phyloP scores from a whole-genome alignment of 2,797 vertebrate species.

The Sardinella longiceps region DNA sequence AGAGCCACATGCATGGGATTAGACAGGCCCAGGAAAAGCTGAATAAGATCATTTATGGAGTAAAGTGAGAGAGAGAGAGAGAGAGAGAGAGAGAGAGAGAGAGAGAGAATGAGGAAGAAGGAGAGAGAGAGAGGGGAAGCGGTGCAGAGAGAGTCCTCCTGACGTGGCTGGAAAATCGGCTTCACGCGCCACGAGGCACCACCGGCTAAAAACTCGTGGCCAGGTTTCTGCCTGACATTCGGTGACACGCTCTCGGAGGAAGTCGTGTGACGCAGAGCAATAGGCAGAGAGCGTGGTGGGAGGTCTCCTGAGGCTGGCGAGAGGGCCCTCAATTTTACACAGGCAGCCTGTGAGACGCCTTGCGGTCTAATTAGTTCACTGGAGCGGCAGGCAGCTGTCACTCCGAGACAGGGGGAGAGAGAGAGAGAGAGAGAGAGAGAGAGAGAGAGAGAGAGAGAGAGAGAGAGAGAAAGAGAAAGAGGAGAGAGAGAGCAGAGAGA shows the following conservation, averaged over 20 bases:
- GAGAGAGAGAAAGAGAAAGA: not conserved
- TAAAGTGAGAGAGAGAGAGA: not conserved
- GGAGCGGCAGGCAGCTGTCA: constrained; percentile 1
- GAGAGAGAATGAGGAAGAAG: too few species aligned
- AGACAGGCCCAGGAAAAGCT: not conserved
- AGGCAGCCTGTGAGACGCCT: constrained; percentile 8
- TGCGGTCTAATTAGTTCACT: not conserved
- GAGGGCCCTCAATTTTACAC: not conserved
- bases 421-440: not conserved
- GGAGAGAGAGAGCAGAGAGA: not conserved
- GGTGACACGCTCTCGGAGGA: not conserved
- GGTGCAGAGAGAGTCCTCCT: not conserved
- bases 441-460: constrained; percentile 13
- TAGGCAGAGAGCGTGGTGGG: not conserved
- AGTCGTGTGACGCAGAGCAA: not conserved
- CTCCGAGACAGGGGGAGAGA: not conserved
- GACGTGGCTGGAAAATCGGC: not conserved
- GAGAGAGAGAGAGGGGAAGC: too few species aligned
- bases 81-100: too few species aligned
- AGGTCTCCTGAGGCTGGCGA: not conserved
- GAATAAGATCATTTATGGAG: not conserved
- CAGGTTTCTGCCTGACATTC: not conserved
- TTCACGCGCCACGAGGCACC: not conserved
- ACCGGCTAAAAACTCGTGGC: not conserved
- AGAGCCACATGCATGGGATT: not conserved